A percentile compares a stretch with the other conserved stretches of the same genome.
These are phyloP conservation scores for Odontamblyopus lacepedii DNA, from an alignment of 2,797 vertebrate species.

Conservation along the genomic window DNA sequence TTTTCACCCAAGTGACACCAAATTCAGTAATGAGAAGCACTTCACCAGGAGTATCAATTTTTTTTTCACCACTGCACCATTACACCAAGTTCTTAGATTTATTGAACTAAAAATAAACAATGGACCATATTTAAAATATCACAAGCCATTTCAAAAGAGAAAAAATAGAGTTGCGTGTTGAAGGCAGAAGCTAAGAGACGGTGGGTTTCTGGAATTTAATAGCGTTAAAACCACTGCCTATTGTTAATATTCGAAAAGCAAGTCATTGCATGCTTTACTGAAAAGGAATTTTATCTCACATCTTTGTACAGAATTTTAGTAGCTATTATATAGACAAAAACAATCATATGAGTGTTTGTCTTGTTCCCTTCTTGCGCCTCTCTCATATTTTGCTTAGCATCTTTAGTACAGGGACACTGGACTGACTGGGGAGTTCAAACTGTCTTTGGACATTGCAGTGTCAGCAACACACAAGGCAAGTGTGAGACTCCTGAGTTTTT, in stretches of 20 bases:
- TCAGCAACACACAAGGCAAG: conserved; percentile 59
- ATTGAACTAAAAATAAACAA: conserved; percentile 1
- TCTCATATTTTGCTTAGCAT: conserved; percentile 33
- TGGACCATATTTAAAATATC: conserved; percentile 1
- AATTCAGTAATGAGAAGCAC: conserved; percentile 21
- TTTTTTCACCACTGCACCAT: background rate
- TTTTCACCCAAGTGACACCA: conserved; percentile 31
- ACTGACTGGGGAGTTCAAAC: conserved; percentile 47
- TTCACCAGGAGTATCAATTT: background rate
- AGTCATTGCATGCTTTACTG: conserved; percentile 8
- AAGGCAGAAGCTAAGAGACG: background rate
- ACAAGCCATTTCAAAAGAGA: background rate
- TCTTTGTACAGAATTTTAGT: background rate
- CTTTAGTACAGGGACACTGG: conserved; percentile 32
- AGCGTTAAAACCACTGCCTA: background rate
- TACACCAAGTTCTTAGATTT: no score
- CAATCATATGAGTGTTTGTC: conserved; percentile 31
- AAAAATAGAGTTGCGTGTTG: conserved; percentile 1
- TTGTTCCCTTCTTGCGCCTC: conserved; percentile 6
- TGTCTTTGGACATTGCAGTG: conserved; percentile 51
- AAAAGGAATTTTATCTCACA: conserved; percentile 8
- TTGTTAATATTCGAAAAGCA: background rate
- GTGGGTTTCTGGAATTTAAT: conserved; percentile 3
- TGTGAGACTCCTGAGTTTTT: conserved; percentile 41
- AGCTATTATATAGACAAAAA: conserved; percentile 26